phyloP scores from a whole-genome alignment of 2,113 vertebrate species.

The Chrysemys picta region DNA sequence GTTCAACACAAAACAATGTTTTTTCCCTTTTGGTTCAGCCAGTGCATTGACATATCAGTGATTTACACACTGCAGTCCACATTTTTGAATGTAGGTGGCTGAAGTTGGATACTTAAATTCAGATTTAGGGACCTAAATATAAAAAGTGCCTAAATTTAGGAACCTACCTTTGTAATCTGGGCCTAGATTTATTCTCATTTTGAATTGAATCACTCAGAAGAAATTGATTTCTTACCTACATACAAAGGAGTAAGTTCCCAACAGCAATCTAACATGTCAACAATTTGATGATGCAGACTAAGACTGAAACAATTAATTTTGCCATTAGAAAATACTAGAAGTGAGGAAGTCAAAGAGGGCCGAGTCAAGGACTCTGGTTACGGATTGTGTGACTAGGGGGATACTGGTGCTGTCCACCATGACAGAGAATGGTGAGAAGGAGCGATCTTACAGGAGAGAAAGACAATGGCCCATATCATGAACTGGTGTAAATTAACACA shows the following conservation, averaged over 20 bases:
- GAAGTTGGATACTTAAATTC: neutral
- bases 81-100: neutral
- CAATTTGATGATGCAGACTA: neutral
- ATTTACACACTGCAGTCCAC: neutral
- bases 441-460: neutral
- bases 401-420: fast-evolving
- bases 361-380: neutral
- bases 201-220: neutral
- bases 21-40: neutral
- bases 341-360: neutral
- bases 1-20: neutral
- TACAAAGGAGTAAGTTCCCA: neutral
- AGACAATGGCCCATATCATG: neutral
- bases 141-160: neutral
- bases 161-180: neutral
- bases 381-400: neutral
- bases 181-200: neutral
- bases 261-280: neutral
- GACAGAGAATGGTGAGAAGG: neutral
- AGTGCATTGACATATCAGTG: neutral
- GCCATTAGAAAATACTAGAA: neutral
- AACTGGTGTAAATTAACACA: neutral
- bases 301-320: neutral
- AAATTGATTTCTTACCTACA: neutral
- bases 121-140: neutral